A percentile compares a stretch with the other conserved stretches of the same genome.
Conservation (phyloP, 2,113 vertebrate species). For the Indri indri region DNA sequence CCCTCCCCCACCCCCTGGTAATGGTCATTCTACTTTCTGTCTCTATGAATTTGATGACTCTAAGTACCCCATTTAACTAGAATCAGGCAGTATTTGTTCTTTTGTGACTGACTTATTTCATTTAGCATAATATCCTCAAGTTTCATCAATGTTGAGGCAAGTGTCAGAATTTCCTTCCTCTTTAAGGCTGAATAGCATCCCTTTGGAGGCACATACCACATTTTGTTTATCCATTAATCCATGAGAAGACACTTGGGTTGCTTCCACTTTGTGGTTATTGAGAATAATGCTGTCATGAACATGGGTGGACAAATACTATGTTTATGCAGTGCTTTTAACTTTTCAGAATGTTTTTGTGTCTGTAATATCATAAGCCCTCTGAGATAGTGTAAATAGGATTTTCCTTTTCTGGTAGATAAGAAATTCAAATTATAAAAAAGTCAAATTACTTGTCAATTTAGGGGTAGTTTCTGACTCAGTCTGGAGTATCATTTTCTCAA, state of each 20-base stretch:
- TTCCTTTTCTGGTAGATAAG: not conserved
- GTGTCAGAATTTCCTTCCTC: not conserved
- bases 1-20: not conserved
- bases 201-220: fast-evolving
- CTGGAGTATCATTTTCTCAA: not conserved
- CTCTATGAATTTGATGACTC: not conserved
- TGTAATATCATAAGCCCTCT: not conserved
- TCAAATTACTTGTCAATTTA: not conserved
- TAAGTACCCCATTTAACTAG: not conserved
- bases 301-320: not conserved
- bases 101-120: not conserved
- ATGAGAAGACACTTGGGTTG: not conserved
- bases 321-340: not conserved
- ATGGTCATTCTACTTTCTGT: not conserved
- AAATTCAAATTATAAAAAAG: not conserved
- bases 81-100: not conserved
- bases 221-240: not conserved
- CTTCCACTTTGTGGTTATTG: not conserved
- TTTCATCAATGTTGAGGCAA: not conserved
- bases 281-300: not conserved
- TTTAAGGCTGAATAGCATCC: not conserved
- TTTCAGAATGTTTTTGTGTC: not conserved
- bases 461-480: not conserved
- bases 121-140: not conserved
- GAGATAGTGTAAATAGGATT: not conserved